Conservation (phyloP, 1,140 invertebrate species). For the Drosophila sproati region DNA sequence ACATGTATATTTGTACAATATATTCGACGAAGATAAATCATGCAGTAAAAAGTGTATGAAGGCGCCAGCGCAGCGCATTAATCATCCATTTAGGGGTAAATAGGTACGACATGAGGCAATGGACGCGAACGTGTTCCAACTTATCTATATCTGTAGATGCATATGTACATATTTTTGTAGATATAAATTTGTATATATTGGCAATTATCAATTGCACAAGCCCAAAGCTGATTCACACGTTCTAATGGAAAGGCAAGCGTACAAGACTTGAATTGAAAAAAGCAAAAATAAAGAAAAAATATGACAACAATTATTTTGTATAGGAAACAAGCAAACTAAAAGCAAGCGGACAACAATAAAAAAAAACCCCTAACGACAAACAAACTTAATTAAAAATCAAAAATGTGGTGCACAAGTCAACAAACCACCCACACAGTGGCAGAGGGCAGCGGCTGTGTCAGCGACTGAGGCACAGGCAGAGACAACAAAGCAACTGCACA, state of each 20-base stretch:
- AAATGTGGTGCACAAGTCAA: conserved; percentile 67
- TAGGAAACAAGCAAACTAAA: conserved; percentile 37
- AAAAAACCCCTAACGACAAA: conserved; percentile 19
- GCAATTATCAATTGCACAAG: conserved; percentile 40
- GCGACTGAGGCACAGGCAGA: conserved; percentile 1
- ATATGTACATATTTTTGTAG: conserved; percentile 5
- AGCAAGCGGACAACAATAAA: conserved; percentile 28
- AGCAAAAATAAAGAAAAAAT: background rate
- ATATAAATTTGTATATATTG: conserved; percentile 31
- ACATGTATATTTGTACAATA: background rate
- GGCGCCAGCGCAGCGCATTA: conserved; percentile 56
- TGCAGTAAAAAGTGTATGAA: conserved; percentile 30
- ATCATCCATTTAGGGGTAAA: conserved; percentile 32
- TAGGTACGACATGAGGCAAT: background rate
- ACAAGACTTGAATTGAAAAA: conserved; percentile 23
- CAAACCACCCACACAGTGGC: conserved; percentile 64
- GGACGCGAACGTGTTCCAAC: conserved; percentile 16
- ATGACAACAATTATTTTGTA: conserved; percentile 37
- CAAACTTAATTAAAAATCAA: conserved; percentile 66
- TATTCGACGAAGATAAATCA: conserved; percentile 38
- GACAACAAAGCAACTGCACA: conserved; percentile 50
- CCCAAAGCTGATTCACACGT: conserved; percentile 63
- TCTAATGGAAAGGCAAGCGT: conserved; percentile 35
- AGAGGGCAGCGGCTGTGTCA: conserved; percentile 7
- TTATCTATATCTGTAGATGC: conserved; percentile 32